Conservation (phyloP, 1,140 invertebrate species). For the Ips nitidus region DNA sequence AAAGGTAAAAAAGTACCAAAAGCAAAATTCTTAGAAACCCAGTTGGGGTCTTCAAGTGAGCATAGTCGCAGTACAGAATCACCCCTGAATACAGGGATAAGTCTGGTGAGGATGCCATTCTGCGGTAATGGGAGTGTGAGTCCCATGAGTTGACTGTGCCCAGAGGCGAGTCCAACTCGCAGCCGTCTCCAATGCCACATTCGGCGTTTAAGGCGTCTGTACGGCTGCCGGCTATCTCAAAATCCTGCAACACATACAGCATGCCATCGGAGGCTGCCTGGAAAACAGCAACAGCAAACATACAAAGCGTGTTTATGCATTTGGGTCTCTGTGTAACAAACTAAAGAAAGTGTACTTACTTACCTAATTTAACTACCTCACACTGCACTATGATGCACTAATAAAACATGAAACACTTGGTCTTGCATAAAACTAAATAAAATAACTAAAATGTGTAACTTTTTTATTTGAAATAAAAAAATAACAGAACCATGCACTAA, state of each 20-base stretch:
- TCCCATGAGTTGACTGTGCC: slow-evolving; percentile 82
- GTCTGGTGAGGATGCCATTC: slow-evolving; percentile 63
- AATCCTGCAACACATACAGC: slow-evolving; percentile 62
- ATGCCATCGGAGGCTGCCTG: slow-evolving; percentile 51
- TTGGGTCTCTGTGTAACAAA: background rate
- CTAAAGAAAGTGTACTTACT: too few species aligned
- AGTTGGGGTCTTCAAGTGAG: slow-evolving; percentile 73
- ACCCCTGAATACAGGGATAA: slow-evolving; percentile 68
- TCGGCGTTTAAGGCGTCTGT: slow-evolving; percentile 60
- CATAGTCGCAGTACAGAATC: slow-evolving; percentile 74
- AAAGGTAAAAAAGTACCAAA: slow-evolving; percentile 60
- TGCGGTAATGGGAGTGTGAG: slow-evolving; percentile 84
- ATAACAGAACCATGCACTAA: too few species aligned
- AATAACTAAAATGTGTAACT: too few species aligned
- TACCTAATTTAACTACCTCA: too few species aligned
- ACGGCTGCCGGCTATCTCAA: slow-evolving; percentile 84
- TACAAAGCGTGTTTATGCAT: slow-evolving; percentile 26
- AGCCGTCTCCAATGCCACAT: slow-evolving; percentile 42
- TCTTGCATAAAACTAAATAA: too few species aligned
- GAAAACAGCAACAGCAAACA: slow-evolving; percentile 43
- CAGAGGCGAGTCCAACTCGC: slow-evolving; percentile 58
- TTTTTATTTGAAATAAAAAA: too few species aligned
- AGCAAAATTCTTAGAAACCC: slow-evolving; percentile 76
- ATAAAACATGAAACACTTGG: too few species aligned
- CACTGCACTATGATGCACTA: too few species aligned